Conservation (phyloP, 2,888 invertebrate species). For the Himalopsyche anomala region DNA sequence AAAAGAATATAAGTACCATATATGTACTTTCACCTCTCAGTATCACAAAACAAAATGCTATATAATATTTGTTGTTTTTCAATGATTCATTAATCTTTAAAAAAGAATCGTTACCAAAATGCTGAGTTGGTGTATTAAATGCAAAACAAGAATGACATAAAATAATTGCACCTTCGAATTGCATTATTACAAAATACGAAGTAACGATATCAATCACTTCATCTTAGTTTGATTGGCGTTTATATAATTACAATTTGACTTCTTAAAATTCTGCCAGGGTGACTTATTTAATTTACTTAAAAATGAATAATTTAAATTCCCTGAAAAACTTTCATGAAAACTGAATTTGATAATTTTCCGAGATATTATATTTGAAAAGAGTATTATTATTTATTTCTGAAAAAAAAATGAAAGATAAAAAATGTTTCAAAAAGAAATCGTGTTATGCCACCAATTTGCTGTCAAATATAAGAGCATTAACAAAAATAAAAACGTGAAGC, state of each 20-base stretch:
- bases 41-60: too few species aligned
- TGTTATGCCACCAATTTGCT: background rate
- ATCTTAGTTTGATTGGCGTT: background rate
- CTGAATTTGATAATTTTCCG: background rate
- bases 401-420: background rate
- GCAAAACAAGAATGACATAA: background rate
- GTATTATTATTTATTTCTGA: background rate
- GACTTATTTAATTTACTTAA: background rate
- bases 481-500: background rate
- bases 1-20: too few species aligned
- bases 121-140: background rate
- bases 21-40: too few species aligned
- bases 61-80: too few species aligned
- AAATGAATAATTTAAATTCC: background rate
- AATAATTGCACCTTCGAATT: background rate
- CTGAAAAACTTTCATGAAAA: background rate
- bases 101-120: background rate
- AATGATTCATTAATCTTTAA: too few species aligned
- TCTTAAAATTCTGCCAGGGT: background rate
- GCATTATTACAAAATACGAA: background rate
- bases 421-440: background rate
- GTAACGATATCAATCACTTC: background rate
- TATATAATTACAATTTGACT: conserved; percentile 3
- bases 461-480: background rate
- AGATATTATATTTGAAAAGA: conserved; percentile 5